Base-by-base conservation (phyloP, 2,797 vertebrate genomes). In the Sparus aurata region DNA sequence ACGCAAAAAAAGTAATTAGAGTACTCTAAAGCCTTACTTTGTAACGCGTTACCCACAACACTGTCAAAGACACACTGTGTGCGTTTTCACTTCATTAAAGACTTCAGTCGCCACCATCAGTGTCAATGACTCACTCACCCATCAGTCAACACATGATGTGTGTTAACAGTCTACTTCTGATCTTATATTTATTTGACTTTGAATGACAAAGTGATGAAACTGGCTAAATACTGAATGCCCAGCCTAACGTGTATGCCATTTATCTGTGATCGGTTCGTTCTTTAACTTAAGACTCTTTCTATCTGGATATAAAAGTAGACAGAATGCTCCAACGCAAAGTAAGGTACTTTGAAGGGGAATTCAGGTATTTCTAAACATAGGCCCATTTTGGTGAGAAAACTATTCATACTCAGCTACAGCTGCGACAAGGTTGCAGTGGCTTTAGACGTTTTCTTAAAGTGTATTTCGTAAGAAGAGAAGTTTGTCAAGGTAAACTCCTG, bases 61-160 rank as follows among this genome's bases (percentile, higher is more conserved):
- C n/a, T 57, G 45, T 38, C 9, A 20, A 15, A 43, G 54, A 50
- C 27, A 46, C 5, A 76, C 49, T 38, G 10, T 47, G 23, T 23
- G 12, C 41, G 69, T 55, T 53, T 61, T 11, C 34, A 57, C 16
- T 34, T 6, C 10, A 61, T 69, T 61, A 20, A 25, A 61, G 49
- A 38, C 12, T 16, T 15, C 11, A n/a, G 20, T 25, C 49, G 69
- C 18, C 58, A 8, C 49, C 58, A 69, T 69, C 41, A 55, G 41
- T 49, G 41, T 62, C 41, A 55, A 58, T 62, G 58, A 62, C 17
- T 66, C 62, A 27, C 70, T 52, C 9, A 20, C 25, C 16, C 25
- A 12, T 57, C 25, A 20, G 18, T 58, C 30, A 58, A 58, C 27
- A 58, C 27, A 20, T 27, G 5, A 27, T 34, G 52, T 54, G 54